Evolutionary conservation across 2,113 vertebrate genomes (phyloP), one percentile per base, ranked within the genome.

Genomic region (Uria lomvia): DNA sequence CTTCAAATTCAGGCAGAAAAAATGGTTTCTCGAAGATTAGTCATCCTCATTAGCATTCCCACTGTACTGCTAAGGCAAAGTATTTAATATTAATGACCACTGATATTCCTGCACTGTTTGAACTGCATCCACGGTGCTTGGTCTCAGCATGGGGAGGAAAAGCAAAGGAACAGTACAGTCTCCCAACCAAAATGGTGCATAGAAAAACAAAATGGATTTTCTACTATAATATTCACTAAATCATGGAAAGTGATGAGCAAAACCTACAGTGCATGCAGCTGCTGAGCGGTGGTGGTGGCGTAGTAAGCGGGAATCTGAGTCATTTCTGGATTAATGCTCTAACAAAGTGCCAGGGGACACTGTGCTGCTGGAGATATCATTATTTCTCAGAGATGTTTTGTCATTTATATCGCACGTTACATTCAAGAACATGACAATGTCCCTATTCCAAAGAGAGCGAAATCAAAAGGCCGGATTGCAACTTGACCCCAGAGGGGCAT

Each of bases 351-450:
- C 93, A 93, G 59, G 94, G 95, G 96, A 96, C 86, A 73, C 75
- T 93, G 90, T 96, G 96, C 16, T 93, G 88, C 95, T 93, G 90
- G 73, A 96, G 96, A 97, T 96, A 96, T 50, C 93, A 96, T 97
- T 97, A 94, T 97, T 96, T 92, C 91, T 47, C 67, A 6, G 43
- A 96, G 88, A 95, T 45, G 90, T 84, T 94, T 93, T 96, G 92
- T 92, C 92, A 94, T 92, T 88, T 74, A 74, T 88, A 94, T 93
- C 24, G 3, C 78, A 74, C 0, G 5, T 86, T 83, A 62, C 85
- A 86, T 73, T 94, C 74, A 92, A 86, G 77, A 82, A 88, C 66
- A 94, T 6, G 84, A 86, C 87, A 90, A 88, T 71, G 85, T 83
- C 55, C 30, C 50, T 77, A 40, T 90, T 90, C 92, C 92, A 92